Evolutionary conservation across 2,888 invertebrate species (phyloP).

Genomic region (Sicus ferrugineus): DNA sequence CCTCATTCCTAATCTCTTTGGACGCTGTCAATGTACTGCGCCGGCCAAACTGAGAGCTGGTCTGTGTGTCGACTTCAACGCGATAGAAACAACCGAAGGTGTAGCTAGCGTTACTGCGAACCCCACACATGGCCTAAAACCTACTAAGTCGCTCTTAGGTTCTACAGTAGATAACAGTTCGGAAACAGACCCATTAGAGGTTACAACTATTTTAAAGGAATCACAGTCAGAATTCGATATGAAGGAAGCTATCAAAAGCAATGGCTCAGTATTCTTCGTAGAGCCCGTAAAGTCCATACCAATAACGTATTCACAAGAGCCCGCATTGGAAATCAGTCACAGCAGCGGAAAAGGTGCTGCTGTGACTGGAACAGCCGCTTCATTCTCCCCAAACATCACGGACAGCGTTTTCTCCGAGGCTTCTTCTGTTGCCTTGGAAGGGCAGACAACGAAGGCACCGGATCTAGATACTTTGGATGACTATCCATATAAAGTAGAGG

Average conservation of each 20-base stretch:
- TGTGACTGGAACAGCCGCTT: not conserved
- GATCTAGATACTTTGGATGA: conserved; percentile 49
- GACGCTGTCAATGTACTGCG: conserved; percentile 82
- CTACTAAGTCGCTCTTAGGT: conserved; percentile 35
- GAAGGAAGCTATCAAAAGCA: no score
- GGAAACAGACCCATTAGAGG: not conserved
- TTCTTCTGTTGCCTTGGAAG: not conserved
- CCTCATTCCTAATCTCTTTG: conserved; percentile 87
- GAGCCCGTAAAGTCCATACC: not conserved
- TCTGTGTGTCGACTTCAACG: conserved; percentile 67
- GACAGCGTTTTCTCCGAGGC: conserved; percentile 18
- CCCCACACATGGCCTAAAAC: conserved; percentile 37
- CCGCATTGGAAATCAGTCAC: not conserved
- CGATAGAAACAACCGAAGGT: conserved; percentile 23
- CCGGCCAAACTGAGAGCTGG: conserved; percentile 73
- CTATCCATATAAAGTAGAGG: conserved; percentile 61
- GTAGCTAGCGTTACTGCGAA: conserved; percentile 37
- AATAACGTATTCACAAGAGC: conserved; percentile 25
- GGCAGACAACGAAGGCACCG: conserved; percentile 42
- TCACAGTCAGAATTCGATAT: conserved; percentile 47
- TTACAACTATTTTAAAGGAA: no score
- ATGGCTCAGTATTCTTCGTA: no score
- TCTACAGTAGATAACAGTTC: conserved; percentile 36
- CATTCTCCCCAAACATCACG: not conserved
- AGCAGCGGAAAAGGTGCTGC: no score